Conservation (phyloP, 2,888 invertebrate genomes). For the Ceriagrion tenellum region DNA sequence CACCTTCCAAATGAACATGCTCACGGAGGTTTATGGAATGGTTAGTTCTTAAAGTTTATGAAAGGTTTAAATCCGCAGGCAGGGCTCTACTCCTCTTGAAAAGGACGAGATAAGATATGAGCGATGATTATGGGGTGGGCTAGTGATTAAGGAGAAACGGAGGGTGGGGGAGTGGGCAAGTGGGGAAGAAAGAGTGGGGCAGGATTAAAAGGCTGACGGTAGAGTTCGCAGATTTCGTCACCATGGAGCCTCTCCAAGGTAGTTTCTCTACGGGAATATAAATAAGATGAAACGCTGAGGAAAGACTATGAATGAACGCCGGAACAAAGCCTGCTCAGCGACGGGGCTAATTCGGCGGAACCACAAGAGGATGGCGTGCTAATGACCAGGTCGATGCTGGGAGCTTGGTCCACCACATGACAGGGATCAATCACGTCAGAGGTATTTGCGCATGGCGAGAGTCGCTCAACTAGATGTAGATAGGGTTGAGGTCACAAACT, state of each 20-base stretch:
- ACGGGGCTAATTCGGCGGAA: background rate
- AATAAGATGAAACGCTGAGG: background rate
- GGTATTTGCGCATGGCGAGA: background rate
- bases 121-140: background rate
- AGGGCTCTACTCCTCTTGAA: background rate
- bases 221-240: background rate
- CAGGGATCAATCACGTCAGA: too few relatives aligned
- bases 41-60: background rate
- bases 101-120: slow-evolving; percentile 2
- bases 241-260: background rate
- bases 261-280: background rate
- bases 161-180: background rate
- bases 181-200: background rate
- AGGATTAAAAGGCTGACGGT: background rate
- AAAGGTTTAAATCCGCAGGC: background rate
- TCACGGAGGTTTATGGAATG: too few relatives aligned
- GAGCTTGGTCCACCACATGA: background rate
- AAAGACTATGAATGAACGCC: background rate
- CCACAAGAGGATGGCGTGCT: background rate
- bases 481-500: too few relatives aligned
- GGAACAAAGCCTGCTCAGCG: background rate
- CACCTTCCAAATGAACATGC: too few relatives aligned
- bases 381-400: background rate
- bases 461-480: too few relatives aligned
- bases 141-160: background rate